Evolutionary conservation across 2,113 vertebrate genomes (phyloP).

Genomic region (Tautogolabrus adspersus): DNA sequence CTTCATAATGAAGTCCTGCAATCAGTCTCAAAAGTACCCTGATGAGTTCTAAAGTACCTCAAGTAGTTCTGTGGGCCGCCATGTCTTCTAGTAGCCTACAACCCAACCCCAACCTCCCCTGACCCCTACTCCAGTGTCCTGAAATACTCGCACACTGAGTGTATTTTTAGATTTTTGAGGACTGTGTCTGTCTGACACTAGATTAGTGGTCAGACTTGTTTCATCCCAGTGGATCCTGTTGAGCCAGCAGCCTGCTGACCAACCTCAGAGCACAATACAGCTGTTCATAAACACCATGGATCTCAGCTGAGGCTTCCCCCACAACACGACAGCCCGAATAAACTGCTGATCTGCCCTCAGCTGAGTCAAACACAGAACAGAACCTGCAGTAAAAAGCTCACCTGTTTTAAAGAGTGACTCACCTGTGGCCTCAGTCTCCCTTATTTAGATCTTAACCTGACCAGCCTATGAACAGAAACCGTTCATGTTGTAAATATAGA

Average conservation of each 20-base stretch:
- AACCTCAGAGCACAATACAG: slow-evolving; percentile 4
- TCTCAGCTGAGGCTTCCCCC: background rate
- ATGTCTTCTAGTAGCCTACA: background rate
- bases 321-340: background rate
- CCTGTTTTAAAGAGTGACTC: background rate
- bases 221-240: slow-evolving; percentile 13
- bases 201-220: background rate
- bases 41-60: background rate
- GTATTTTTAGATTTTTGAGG: background rate
- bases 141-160: background rate
- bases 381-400: background rate
- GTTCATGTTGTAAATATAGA: background rate
- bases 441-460: background rate
- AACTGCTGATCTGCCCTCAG: slow-evolving; percentile 17
- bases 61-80: background rate
- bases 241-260: background rate
- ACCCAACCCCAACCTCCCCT: too few species aligned
- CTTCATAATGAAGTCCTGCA: too few species aligned
- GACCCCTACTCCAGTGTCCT: background rate
- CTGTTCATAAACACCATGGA: background rate
- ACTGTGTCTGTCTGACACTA: slow-evolving; percentile 5
- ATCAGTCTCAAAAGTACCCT: too few species aligned
- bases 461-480: too few species aligned
- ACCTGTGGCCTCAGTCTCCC: background rate
- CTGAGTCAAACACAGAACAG: slow-evolving; percentile 1